phyloP scores from a whole-genome alignment of 92 coral and sea anemone species.

The Palythoa caribaeorum region DNA sequence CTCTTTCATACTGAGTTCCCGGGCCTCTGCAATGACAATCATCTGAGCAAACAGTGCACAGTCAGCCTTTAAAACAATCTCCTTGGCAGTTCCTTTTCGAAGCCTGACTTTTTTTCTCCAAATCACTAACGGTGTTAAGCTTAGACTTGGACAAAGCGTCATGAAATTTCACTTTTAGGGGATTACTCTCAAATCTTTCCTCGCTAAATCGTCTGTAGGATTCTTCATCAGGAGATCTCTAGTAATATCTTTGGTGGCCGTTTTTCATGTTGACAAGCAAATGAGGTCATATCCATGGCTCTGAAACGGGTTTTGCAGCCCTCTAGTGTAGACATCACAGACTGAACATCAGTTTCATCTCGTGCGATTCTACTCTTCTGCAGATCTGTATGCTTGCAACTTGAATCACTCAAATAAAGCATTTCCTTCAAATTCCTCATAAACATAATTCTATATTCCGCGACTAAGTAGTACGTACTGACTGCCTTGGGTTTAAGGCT shows the following conservation, averaged over 20 bases:
- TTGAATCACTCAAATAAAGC: conserved; percentile 38
- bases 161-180: conserved; percentile 59
- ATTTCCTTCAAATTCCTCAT: conserved; percentile 40
- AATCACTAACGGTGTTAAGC: conserved; percentile 58
- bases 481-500: conserved; percentile 51
- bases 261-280: conserved; percentile 63
- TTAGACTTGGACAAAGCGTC: conserved; percentile 53
- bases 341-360: conserved; percentile 4
- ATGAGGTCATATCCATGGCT: conserved; percentile 53
- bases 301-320: conserved; percentile 18
- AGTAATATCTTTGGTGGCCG: conserved; percentile 55
- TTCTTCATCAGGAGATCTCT: conserved; percentile 58
- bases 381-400: background rate
- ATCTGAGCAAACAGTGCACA: conserved; percentile 56
- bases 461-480: conserved; percentile 51
- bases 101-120: conserved; percentile 65
- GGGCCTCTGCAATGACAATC: conserved; percentile 48
- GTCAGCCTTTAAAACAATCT: conserved; percentile 54
- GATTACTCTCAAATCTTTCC: conserved; percentile 61
- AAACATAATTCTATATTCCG: conserved; percentile 53
- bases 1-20: conserved; percentile 51
- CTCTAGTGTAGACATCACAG: background rate
- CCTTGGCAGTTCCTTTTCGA: conserved; percentile 45
- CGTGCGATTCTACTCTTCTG: background rate
- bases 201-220: conserved; percentile 58